phyloP scores from a whole-genome alignment of 53 echinoderm and acorn worm genomes.

The Crossaster papposus region DNA sequence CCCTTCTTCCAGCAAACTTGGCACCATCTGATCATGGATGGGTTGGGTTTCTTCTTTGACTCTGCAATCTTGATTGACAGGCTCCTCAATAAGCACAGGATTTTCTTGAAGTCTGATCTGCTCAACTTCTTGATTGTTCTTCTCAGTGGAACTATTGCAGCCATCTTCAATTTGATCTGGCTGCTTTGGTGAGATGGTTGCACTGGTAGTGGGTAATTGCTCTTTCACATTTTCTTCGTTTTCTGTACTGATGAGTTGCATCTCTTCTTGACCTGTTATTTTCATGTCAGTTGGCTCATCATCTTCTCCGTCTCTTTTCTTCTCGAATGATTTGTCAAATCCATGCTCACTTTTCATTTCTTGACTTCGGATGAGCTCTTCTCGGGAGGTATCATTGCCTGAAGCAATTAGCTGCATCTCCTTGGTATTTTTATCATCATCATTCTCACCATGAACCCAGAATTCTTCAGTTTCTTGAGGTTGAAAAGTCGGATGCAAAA shows the following conservation, averaged over 20 bases:
- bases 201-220: not conserved
- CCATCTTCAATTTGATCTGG: not conserved
- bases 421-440: not conserved
- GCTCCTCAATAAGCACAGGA: not conserved
- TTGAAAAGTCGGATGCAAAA: not conserved
- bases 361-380: not conserved
- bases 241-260: not conserved
- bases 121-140: not conserved
- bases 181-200: conserved; percentile 10
- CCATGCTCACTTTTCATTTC: not conserved
- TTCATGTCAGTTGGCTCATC: not conserved
- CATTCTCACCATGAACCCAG: not conserved
- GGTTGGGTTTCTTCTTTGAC: not conserved
- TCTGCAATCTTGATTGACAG: not conserved
- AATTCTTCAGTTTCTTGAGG: not conserved
- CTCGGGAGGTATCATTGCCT: not conserved
- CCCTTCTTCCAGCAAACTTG: conserved; percentile 29
- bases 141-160: not conserved
- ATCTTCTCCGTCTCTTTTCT: not conserved
- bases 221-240: not conserved
- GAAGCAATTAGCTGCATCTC: conserved; percentile 2
- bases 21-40: conserved; percentile 34
- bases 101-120: not conserved
- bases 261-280: not conserved
- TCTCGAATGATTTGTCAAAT: not conserved